phyloP scores from a whole-genome alignment of 2,888 invertebrate species.

The Petrolisthes cinctipes region DNA sequence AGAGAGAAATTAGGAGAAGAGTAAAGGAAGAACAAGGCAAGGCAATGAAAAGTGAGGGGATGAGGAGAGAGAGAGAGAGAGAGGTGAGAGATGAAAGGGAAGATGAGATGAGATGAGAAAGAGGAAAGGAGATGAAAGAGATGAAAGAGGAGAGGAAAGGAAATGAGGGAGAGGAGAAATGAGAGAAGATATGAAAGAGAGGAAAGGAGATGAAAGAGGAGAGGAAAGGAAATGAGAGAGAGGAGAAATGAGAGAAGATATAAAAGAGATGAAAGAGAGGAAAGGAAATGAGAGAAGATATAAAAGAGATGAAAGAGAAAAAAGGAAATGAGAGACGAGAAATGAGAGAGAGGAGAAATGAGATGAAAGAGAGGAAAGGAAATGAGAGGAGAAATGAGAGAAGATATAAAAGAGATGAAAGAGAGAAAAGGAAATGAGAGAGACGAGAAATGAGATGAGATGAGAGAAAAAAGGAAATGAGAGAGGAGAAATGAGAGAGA shows the following conservation, averaged over 20 bases:
- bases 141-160: background rate
- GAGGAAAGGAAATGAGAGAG: background rate
- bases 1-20: background rate
- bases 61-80: background rate
- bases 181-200: too few species aligned
- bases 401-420: background rate
- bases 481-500: background rate
- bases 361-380: background rate
- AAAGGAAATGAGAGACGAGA: background rate
- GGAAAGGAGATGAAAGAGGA: background rate
- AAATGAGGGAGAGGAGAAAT: background rate
- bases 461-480: background rate
- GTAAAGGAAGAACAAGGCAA: background rate
- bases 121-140: background rate
- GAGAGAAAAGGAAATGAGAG: background rate
- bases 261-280: too few species aligned
- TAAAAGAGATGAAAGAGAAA: background rate
- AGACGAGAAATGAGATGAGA: background rate
- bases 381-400: too few species aligned
- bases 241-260: background rate
- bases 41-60: background rate
- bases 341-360: background rate
- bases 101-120: background rate
- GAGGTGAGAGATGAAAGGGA: background rate
- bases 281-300: too few species aligned